Evolutionary conservation across 1,140 invertebrate species (phyloP), one percentile per base, ranked within the genome.

Genomic region (Zaprionus taronus): DNA sequence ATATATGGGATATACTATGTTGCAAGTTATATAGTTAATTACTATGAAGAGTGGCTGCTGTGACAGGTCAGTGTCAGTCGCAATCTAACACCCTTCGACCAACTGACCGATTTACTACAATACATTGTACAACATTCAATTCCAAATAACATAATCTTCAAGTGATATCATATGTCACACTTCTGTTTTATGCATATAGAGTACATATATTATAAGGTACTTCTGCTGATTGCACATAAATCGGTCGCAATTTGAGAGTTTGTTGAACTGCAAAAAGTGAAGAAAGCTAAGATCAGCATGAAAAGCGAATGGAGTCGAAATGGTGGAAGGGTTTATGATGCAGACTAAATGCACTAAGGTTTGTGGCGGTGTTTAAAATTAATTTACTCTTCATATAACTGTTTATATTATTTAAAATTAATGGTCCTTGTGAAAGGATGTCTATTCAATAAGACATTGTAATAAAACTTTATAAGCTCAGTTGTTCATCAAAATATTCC

Each of bases 191-290:
- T 41, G n/a, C 20, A 31, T 49, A 57, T 57, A 47, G 5, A 47
- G 41, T 65, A 60, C 28, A 58, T 38, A 34, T 51, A 44, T 15
- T 51, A 28, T 24, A 44, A 57, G 61, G 17, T 15, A 53, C 38
- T 53, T 68, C 9, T 34, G 74, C 71, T 78, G 60, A 69, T 24
- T 58, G 36, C 15, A 15, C 31, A 72, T 17, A 69, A 76, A 11
- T 70, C 61, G 61, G 31, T 17, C 36, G 82, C 63, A 86, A 86
- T 81, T 67, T 66, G 84, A 89, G 77, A 49, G 84, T 87, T 87
- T 89, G 77, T 89, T 87, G 83, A 87, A 89, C 83, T 83, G 80
- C 63, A 60, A 66, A 47, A 73, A 26, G 53, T 44, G 63, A 80
- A 69, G 15, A 66, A 67, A 77, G 61, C 69, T 79, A 41, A 7